Evolutionary conservation across 92 coral and sea anemone species (phyloP), one percentile per base, ranked within the genome.

Genomic region (Phenganax subtilis): DNA sequence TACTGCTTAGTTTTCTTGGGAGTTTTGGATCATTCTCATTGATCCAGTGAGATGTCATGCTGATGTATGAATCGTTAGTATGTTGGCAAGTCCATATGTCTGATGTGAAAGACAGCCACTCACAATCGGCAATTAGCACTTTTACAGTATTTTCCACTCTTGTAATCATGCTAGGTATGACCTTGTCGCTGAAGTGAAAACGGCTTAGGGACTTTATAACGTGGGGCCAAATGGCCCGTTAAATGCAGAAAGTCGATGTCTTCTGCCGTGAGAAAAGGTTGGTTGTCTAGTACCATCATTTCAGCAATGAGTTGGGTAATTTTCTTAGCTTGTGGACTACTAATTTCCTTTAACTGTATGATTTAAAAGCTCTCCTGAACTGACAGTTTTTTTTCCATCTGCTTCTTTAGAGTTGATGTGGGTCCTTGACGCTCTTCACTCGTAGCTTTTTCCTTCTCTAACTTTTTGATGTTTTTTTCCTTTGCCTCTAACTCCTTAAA

Each of bases 401-500:
- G 14, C 30, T 68, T 68, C 30, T 53, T 68, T 25, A 20, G 53
- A 68, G 53, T 68, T 17, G 17, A 51, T 30, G 77, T 51, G 16
- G 77, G 17, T 58, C 54, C 61, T 31, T 58, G 31, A 1, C 47
- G 3, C 5, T 37, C 65, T 51, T 73, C 58, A 10, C 12, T 11
- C 54, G 0, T 14, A 73, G 77, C 77, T 15, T 15, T 28, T 73
- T 73, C 47, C 27, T 25, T 44, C 54, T 62, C 9, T 73, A 57
- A 51, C 54, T 73, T 73, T 29, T 15, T 31, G 7, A 6, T 51
- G 16, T 73, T 73, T 7, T 6, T 59, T 73, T 73, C 77, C 37
- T 73, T 73, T 30, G 77, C 77, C 8, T 62, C 51, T 16, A 73
- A 58, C 28, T 44, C 77, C 14, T 73, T 57, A 73, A 73, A 73